Evolutionary conservation across 2,113 vertebrate genomes (phyloP), one percentile per base, ranked within the genome.

Genomic region (Chionis minor): DNA sequence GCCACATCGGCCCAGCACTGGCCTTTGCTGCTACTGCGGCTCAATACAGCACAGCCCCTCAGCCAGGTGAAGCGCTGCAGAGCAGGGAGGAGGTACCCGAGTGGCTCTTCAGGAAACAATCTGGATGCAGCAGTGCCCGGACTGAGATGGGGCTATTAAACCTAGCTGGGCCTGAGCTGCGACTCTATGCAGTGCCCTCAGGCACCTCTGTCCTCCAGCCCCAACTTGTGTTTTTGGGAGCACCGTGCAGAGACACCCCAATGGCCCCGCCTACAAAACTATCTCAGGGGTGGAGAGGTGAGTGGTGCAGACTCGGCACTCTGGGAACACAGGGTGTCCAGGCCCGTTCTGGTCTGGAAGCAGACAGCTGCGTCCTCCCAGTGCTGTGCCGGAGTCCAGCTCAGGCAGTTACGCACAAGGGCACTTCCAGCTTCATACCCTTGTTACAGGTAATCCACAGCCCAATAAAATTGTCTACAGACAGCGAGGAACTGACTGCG

Each of bases 1-100:
- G 1, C 72, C 8, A 0, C 54, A 8, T 14, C 44, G 1, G 66
- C 70, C 72, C 83, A 35, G 49, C 1, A 0, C 23, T 4, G 0
- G 78, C 70, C 78, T 82, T 66, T 47, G 63, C 86, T 86, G 86
- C 28, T n/a, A 5, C 35, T 0, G 2, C 32, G 72, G 70, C 63
- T 87, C 19, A 0, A 7, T 8, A 11, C 0, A 80, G 66, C 71
- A 22, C 62, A 86, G 93, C 61, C 47, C 67, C 61, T 71, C 28
- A 67, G 89, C 2, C 4, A 49, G 81, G 23, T 10, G 42, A 81
- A 28, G 44, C 1, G 10, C 74, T 73, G 74, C 56, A 58, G 88
- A 78, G 69, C 58, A 73, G 74, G 69, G 74, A 52, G 58, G 47
- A 47, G 54, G 5, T 3, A 16, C 2, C 9, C 4, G 0, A 79